Conservation (phyloP, 2,888 invertebrate genomes). For the Agonopterix arenella region DNA sequence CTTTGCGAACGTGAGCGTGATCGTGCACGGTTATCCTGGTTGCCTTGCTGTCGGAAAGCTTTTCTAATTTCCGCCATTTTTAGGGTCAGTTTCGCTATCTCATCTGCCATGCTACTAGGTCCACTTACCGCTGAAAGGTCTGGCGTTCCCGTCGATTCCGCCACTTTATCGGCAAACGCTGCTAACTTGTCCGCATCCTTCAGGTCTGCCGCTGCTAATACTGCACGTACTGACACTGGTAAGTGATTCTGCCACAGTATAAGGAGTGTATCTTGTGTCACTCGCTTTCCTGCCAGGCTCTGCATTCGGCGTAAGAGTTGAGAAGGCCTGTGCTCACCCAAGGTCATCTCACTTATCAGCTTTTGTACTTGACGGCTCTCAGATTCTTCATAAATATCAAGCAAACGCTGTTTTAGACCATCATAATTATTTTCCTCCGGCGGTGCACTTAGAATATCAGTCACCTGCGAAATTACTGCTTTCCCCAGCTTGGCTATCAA, state of each 20-base stretch:
- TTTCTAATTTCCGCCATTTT: not conserved
- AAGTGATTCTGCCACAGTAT: not conserved
- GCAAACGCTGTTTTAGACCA: constrained; percentile 8
- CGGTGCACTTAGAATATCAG: constrained; percentile 14
- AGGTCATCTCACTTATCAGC: constrained; percentile 11
- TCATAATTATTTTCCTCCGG: constrained; percentile 12
- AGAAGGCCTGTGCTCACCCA: constrained; percentile 4
- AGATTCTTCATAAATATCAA: constrained; percentile 11
- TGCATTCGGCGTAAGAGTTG: not conserved
- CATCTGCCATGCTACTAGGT: not conserved
- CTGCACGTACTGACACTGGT: not conserved
- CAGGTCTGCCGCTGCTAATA: not conserved
- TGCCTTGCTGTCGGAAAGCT: not conserved
- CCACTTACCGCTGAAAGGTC: not conserved
- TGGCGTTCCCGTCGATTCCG: not conserved
- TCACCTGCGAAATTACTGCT: constrained; percentile 15
- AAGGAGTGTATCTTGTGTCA: not conserved
- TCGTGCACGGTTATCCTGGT: not conserved
- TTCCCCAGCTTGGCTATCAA: constrained; percentile 15
- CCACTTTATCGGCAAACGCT: not conserved
- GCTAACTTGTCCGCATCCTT: not conserved
- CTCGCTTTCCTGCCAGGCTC: not conserved
- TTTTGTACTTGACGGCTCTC: constrained; percentile 7
- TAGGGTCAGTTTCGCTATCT: not conserved
- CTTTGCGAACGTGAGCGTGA: not conserved